Conservation (phyloP, 2,797 vertebrate genomes). For the Ambastaia sidthimunki region DNA sequence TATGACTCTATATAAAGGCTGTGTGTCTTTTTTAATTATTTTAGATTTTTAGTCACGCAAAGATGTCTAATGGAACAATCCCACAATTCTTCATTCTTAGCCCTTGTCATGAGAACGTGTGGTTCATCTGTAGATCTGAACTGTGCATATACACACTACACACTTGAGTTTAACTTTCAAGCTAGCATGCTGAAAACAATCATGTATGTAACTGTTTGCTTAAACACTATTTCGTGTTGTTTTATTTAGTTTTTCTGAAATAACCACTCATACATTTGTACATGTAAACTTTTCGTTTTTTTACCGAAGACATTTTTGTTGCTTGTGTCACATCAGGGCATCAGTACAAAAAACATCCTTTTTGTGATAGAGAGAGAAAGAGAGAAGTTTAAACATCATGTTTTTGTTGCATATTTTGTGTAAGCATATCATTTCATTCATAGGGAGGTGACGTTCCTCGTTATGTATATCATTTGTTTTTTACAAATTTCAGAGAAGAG, state of each 20-base stretch:
- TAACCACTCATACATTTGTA: constrained; percentile 33
- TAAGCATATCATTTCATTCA: constrained; percentile 53
- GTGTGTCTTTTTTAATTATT: constrained; percentile 26
- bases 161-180: constrained; percentile 26
- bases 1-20: constrained; percentile 6
- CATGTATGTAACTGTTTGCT: constrained; percentile 37
- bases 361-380: neutral
- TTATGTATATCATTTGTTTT: constrained; percentile 60
- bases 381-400: constrained; percentile 24
- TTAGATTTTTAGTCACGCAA: constrained; percentile 35
- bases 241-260: constrained; percentile 17
- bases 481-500: constrained; percentile 47
- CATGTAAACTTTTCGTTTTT: constrained; percentile 38
- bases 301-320: constrained; percentile 28
- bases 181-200: constrained; percentile 30
- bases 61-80: constrained; percentile 23
- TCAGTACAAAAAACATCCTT: constrained; percentile 48
- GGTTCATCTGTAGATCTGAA: constrained; percentile 10
- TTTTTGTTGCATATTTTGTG: constrained; percentile 61
- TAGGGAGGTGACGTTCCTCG: constrained; percentile 39
- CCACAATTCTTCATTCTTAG: constrained; percentile 13
- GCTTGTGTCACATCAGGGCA: constrained; percentile 46
- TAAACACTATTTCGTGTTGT: constrained; percentile 40
- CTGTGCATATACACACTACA: constrained; percentile 3
- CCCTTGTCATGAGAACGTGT: constrained; percentile 6